Conservation (phyloP, 2,113 vertebrate genomes). For the Oncorhynchus clarkii region DNA sequence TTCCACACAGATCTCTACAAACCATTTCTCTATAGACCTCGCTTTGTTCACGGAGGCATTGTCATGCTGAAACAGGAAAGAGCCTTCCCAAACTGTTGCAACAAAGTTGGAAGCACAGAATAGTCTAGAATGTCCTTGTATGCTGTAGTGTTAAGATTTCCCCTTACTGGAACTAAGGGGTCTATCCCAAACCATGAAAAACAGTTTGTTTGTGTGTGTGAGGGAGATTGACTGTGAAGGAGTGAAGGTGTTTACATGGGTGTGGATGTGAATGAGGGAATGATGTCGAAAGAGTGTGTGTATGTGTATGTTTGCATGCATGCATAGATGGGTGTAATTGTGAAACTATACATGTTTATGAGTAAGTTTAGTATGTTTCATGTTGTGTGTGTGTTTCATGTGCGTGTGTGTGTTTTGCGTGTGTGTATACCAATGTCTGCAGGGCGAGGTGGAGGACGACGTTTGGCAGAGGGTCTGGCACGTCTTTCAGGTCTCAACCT, state of each 20-base stretch:
- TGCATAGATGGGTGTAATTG: background rate
- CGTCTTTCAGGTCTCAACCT: slow-evolving; percentile 79
- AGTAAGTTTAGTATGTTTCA: background rate
- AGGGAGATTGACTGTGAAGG: too few relatives aligned
- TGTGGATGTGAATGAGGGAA: background rate
- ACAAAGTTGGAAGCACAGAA: too few relatives aligned
- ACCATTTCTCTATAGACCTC: too few relatives aligned
- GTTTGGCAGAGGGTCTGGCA: slow-evolving; percentile 76
- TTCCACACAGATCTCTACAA: too few relatives aligned
- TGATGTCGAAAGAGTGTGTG: background rate
- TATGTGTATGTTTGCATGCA: slow-evolving; percentile 2
- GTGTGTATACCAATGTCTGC: slow-evolving; percentile 71
- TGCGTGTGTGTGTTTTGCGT: slow-evolving; percentile 2
- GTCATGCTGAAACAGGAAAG: too few relatives aligned
- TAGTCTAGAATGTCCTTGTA: too few relatives aligned
- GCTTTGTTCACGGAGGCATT: too few relatives aligned
- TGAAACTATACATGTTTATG: slow-evolving; percentile 13
- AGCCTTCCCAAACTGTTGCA: too few relatives aligned
- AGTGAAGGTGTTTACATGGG: background rate
- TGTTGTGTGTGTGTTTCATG: background rate
- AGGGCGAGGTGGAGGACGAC: slow-evolving; percentile 76
- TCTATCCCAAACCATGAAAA: background rate
- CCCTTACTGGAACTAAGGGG: background rate
- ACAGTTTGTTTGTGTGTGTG: slow-evolving; percentile 25
- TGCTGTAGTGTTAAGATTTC: too few relatives aligned